Conservation (phyloP, 2,888 invertebrate genomes). For the Drepanosiphum platanoidis region DNA sequence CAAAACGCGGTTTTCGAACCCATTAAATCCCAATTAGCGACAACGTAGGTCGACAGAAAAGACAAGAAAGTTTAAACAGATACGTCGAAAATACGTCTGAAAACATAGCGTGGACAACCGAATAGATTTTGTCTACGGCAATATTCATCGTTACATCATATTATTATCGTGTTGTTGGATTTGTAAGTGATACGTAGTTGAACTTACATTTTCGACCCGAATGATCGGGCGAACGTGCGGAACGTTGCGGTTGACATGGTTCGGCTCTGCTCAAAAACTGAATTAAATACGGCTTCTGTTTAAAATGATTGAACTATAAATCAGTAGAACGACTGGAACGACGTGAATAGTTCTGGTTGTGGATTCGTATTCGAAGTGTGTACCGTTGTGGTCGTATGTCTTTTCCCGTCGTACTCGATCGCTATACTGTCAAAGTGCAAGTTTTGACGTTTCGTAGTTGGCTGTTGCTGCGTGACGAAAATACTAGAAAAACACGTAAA, state of each 20-base stretch:
- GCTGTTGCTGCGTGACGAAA: conserved; percentile 18
- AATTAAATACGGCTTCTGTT: not conserved
- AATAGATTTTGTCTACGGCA: no score
- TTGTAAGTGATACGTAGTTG: not conserved
- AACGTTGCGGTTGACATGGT: conserved; percentile 35
- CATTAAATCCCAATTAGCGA: not conserved
- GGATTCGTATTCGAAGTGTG: not conserved
- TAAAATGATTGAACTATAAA: not conserved
- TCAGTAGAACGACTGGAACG: not conserved
- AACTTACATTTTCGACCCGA: conserved; percentile 57
- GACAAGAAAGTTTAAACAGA: no score
- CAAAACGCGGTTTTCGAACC: not conserved
- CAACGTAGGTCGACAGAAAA: no score
- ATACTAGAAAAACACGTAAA: conserved; percentile 58
- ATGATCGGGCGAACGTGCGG: conserved; percentile 56
- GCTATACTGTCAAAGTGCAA: not conserved
- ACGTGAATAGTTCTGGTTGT: not conserved
- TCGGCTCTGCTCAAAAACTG: not conserved
- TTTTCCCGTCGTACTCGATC: not conserved
- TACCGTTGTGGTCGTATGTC: not conserved
- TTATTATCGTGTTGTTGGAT: no score
- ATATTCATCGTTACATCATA: no score
- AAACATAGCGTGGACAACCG: no score
- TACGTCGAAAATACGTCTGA: no score
- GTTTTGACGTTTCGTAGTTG: no score